A percentile compares a stretch with the other conserved stretches of the same genome.
phyloP scores from a whole-genome alignment of 35 echinoderm and acorn worm genomes.

The Ophioderma brevispina region DNA sequence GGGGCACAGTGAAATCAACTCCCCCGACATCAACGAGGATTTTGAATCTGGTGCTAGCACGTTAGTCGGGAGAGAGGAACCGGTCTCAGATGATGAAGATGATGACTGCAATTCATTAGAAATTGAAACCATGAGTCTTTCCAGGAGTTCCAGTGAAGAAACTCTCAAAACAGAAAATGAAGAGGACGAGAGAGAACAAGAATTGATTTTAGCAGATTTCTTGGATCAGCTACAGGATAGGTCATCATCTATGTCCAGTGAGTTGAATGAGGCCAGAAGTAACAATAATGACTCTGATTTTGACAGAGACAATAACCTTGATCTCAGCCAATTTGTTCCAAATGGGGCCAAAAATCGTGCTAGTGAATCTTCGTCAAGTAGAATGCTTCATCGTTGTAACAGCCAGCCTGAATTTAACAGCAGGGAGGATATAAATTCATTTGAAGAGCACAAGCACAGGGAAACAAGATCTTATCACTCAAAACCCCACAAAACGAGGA shows the following conservation, averaged over 20 bases:
- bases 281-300: slow-evolving; percentile 23
- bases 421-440: not conserved
- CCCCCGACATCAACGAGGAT: slow-evolving; percentile 46
- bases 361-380: not conserved
- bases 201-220: slow-evolving; percentile 80
- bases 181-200: slow-evolving; percentile 51
- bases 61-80: slow-evolving; percentile 16
- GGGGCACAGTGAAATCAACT: slow-evolving; percentile 48
- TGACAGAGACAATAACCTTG: slow-evolving; percentile 27
- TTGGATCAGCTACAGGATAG: slow-evolving; percentile 71
- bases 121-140: slow-evolving; percentile 49
- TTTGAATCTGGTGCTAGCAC: slow-evolving; percentile 63
- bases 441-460: slow-evolving; percentile 28
- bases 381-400: not conserved
- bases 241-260: slow-evolving; percentile 30
- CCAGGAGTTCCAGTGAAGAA: slow-evolving; percentile 81
- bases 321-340: slow-evolving; percentile 2
- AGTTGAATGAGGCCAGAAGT: slow-evolving; percentile 1
- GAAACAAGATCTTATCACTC: slow-evolving; percentile 34
- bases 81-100: slow-evolving; percentile 39
- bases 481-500: slow-evolving; percentile 21
- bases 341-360: not conserved
- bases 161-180: slow-evolving; percentile 72
- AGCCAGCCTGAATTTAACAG: not conserved
- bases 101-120: slow-evolving; percentile 55